Evolutionary conservation across 2,888 invertebrate genomes (phyloP).

Genomic region (Barypeithes pellucidus): DNA sequence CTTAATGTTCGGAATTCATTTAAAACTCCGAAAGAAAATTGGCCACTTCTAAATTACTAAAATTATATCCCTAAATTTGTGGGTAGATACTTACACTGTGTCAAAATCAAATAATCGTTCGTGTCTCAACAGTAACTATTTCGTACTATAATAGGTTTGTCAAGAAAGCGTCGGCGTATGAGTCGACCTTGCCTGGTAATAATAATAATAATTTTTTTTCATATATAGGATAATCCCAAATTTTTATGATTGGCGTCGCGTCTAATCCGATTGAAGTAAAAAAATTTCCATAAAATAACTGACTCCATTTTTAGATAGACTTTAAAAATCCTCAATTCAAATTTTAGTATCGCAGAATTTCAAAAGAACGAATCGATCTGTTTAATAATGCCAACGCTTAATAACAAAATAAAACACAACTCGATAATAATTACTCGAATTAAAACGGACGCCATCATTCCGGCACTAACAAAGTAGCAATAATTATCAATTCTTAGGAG

Average conservation of each 20-base stretch:
- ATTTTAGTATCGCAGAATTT: no score
- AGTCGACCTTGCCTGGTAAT: conserved; percentile 10
- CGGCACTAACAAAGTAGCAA: conserved; percentile 5
- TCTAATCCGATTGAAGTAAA: neutral
- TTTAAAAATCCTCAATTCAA: no score
- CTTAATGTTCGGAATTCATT: no score
- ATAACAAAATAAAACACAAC: conserved; percentile 15
- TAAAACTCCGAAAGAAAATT: no score
- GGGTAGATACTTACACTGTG: no score
- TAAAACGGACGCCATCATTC: conserved; percentile 3
- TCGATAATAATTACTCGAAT: conserved; percentile 2
- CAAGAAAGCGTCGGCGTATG: conserved; percentile 19
- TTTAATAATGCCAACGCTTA: neutral
- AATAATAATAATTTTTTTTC: conserved; percentile 14
- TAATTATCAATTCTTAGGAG: neutral
- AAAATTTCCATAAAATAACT: no score
- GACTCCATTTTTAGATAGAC: no score
- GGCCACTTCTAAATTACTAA: no score
- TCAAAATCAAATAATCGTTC: no score
- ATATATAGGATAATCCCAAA: conserved; percentile 27
- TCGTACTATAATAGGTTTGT: conserved; percentile 6
- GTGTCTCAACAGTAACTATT: no score
- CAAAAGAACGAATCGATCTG: neutral
- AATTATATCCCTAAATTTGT: no score
- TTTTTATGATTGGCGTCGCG: conserved; percentile 15